These are phyloP conservation scores for Physeter macrocephalus DNA, from an alignment of 2,113 vertebrate genomes.

Conservation along the genomic window DNA sequence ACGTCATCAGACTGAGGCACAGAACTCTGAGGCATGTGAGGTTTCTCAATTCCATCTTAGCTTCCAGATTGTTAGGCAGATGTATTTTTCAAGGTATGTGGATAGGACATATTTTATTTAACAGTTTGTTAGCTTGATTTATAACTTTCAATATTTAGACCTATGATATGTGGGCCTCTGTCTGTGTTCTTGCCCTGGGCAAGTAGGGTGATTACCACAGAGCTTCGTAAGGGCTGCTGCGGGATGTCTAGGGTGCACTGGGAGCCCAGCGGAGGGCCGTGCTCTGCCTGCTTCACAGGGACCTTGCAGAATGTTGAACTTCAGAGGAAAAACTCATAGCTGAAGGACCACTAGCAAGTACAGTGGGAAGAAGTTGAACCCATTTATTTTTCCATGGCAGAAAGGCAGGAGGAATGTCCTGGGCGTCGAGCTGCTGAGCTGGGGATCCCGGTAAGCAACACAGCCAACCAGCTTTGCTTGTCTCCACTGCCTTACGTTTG, in stretches of 20 bases:
- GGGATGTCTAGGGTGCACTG: accelerated
- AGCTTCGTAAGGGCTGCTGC: background rate
- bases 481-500: background rate
- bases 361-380: background rate
- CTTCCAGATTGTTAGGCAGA: background rate
- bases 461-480: background rate
- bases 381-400: background rate
- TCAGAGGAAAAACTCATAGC: background rate
- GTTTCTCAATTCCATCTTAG: background rate
- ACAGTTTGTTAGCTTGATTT: background rate
- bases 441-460: background rate
- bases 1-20: background rate
- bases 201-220: background rate
- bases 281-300: background rate
- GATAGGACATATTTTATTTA: background rate
- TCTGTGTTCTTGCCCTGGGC: background rate
- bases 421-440: background rate
- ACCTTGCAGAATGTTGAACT: background rate
- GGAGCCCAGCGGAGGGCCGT: background rate
- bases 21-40: background rate
- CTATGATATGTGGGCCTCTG: background rate
- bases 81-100: background rate
- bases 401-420: background rate
- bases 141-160: background rate
- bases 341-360: too few species aligned